Evolutionary conservation across 2,797 vertebrate genomes (phyloP), one percentile per base, ranked within the genome.

Genomic region (Neosilurus mollespiculum): DNA sequence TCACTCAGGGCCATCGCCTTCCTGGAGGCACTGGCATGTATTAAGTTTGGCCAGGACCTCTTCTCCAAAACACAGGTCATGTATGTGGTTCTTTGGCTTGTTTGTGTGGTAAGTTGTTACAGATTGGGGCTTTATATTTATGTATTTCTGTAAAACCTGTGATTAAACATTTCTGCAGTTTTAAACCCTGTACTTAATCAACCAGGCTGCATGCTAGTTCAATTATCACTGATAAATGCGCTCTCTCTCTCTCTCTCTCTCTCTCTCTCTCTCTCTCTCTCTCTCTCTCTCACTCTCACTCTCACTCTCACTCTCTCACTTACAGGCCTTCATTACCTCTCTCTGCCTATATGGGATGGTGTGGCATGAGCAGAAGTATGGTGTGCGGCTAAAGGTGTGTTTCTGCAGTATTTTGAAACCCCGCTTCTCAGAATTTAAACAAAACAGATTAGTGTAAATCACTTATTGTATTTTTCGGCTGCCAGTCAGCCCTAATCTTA

Each of bases 61-160:
- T 99, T 99, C 93, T 98, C 96, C 85, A 98, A 98, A 92, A 98
- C 98, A 70, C 96, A 98, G 81, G 93, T 96, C 90, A 90, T 95
- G 11, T 96, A 95, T 78, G 97, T 99, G 64, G 88, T 98, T 37
- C 91, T 98, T 81, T 99, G 98, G 97, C 94, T 99, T 87, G 92
- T 99, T 67, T 98, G 97, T 83, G 93, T 99, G 95, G 98, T 99
- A 94, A 97, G 97, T 98, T 94, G 96, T 96, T 93, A 70, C 76
- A 24, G 43, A 43, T 59, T 43, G 11, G 56, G n/a, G 5, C 51
- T 75, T 15, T 43, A 3, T 20, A 8, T 20, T 61, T 61, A 61
- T n/a, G 12, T n/a, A 20, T 54, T 73, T 54, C 70, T 22, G 16
- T 61, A 61, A 43, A 43, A 62, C 20, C 7, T 16, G 1, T 24